These are phyloP conservation scores for Meteorus colon DNA, from an alignment of 2,888 invertebrate species.

Conservation along the genomic window DNA sequence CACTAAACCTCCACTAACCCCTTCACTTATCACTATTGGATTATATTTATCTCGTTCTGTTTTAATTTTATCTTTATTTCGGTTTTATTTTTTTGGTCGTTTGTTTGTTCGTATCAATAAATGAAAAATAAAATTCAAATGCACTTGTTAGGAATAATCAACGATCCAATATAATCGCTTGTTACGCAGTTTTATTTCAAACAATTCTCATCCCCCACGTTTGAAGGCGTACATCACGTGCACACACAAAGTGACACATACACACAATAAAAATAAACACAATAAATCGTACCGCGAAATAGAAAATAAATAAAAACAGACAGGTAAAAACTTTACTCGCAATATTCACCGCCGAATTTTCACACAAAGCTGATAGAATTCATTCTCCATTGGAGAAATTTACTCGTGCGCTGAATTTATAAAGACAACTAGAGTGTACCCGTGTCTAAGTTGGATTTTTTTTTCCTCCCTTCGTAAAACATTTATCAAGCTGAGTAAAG, in stretches of 20 bases:
- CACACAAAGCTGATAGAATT: background rate
- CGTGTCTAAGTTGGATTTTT: no score
- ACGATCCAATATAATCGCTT: background rate
- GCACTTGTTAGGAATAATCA: background rate
- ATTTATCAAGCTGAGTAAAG: no score
- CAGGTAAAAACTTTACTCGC: background rate
- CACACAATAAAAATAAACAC: background rate
- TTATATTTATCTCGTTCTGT: background rate
- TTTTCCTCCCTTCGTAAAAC: no score
- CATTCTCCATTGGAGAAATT: background rate
- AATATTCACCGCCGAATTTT: background rate
- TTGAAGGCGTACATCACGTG: background rate
- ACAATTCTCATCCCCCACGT: background rate
- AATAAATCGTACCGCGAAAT: background rate
- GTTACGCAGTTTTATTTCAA: background rate
- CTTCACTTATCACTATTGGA: slow-evolving; percentile 5
- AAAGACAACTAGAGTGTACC: background rate
- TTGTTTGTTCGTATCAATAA: no score
- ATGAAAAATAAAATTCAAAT: no score
- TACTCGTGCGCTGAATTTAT: background rate
- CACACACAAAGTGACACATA: background rate
- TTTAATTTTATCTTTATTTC: slow-evolving; percentile 1
- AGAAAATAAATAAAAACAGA: background rate
- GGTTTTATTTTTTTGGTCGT: background rate
- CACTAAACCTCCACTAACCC: background rate